A percentile compares a stretch with the other conserved stretches of the same genome.
These are phyloP conservation scores for Petrocephalus zakoni DNA, from an alignment of 2,113 vertebrate genomes.

Conservation along the genomic window DNA sequence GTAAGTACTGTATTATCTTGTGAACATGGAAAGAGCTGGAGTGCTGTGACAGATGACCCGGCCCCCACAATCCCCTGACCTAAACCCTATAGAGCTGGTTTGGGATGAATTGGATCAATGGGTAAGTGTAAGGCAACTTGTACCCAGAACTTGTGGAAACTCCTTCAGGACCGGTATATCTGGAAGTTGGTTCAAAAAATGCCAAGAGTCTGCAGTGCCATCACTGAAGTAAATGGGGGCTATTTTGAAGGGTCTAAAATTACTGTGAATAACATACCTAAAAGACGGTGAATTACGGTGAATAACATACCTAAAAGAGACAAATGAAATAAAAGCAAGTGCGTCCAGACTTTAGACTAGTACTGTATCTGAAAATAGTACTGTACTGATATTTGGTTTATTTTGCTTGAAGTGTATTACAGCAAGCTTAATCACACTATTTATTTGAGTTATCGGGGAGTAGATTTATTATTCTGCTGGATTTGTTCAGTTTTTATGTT, in stretches of 20 bases:
- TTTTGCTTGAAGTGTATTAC: neutral
- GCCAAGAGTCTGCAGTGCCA: neutral
- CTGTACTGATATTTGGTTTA: neutral
- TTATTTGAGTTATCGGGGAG: neutral
- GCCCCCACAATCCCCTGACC: neutral
- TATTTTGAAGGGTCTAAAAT: neutral
- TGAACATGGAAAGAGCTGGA: neutral
- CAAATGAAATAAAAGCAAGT: neutral
- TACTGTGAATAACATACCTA: neutral
- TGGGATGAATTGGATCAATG: neutral
- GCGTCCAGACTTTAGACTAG: neutral
- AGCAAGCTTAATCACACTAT: neutral
- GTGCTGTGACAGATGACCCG: neutral
- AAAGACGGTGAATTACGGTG: too few species aligned
- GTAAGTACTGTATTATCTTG: neutral
- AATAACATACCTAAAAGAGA: neutral
- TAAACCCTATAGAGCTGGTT: neutral
- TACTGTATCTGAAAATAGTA: neutral
- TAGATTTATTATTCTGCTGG: neutral
- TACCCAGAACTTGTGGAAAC: neutral
- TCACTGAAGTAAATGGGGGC: neutral
- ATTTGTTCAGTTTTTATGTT: neutral
- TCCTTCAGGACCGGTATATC: neutral
- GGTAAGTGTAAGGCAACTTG: neutral
- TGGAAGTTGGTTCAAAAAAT: neutral